phyloP scores from a whole-genome alignment of 2,888 invertebrate genomes.

The Blomia tropicalis region DNA sequence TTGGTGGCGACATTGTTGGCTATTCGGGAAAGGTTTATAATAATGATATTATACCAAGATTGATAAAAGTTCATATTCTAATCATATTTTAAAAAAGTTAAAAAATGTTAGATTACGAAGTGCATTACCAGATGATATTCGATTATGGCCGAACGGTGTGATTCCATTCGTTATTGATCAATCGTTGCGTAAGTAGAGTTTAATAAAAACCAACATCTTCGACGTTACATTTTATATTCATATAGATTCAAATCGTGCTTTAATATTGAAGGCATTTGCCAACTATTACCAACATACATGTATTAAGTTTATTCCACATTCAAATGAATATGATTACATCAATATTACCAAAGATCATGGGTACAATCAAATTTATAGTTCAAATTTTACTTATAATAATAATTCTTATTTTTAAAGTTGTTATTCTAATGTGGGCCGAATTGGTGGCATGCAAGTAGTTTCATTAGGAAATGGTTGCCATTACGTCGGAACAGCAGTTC shows the following conservation, averaged over 20 bases:
- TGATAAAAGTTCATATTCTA: neutral
- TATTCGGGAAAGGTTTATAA: neutral
- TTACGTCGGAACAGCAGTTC: constrained; percentile 14
- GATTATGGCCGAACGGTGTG: constrained; percentile 24
- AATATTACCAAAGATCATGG: constrained; percentile 8
- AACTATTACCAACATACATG: constrained; percentile 27
- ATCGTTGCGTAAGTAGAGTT: constrained; percentile 16
- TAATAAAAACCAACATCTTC: constrained; percentile 6
- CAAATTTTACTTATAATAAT: neutral
- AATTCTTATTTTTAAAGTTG: constrained; percentile 20
- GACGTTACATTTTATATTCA: neutral
- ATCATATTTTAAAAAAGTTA: neutral
- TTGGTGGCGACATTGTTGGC: constrained; percentile 21
- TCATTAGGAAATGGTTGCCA: constrained; percentile 23
- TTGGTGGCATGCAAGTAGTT: constrained; percentile 19
- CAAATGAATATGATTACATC: constrained; percentile 24
- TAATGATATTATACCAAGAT: neutral
- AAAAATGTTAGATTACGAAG: neutral
- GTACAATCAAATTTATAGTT: neutral
- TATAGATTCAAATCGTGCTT: neutral
- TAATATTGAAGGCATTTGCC: constrained; percentile 22
- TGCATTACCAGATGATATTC: constrained; percentile 20
- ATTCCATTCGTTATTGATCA: constrained; percentile 26
- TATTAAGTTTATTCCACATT: constrained; percentile 25
- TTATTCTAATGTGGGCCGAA: constrained; percentile 24